Percentiles rank a stretch among this genome's conserved stretches.
These are phyloP conservation scores for Hyaena hyaena DNA, from an alignment of 2,113 vertebrate genomes.

Conservation along the genomic window DNA sequence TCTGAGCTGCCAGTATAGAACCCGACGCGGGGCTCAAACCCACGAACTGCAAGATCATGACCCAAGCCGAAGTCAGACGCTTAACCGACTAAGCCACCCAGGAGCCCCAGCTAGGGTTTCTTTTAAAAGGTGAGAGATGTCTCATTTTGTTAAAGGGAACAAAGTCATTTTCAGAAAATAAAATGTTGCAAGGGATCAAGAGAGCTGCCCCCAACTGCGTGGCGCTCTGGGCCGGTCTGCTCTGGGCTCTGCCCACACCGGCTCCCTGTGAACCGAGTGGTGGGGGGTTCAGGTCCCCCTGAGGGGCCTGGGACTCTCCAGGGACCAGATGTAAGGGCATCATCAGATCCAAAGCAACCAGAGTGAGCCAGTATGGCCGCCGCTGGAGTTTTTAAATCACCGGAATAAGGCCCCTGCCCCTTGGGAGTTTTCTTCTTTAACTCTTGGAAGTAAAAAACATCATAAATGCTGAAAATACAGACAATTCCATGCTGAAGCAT, in stretches of 20 bases:
- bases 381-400: neutral
- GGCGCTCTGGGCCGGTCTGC: neutral
- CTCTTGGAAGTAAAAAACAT: neutral
- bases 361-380: neutral
- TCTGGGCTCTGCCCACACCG: neutral
- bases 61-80: too few relatives aligned
- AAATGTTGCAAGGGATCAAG: neutral
- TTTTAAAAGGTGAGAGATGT: too few relatives aligned
- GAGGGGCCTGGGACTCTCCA: neutral
- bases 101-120: too few relatives aligned
- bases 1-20: too few relatives aligned
- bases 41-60: too few relatives aligned
- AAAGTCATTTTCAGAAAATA: neutral
- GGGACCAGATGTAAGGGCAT: neutral
- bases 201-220: neutral
- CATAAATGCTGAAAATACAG: neutral
- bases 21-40: too few relatives aligned
- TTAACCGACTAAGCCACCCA: too few relatives aligned
- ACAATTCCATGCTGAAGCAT: neutral
- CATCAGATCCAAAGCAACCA: neutral
- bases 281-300: neutral
- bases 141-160: neutral
- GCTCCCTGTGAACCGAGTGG: neutral
- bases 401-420: neutral
- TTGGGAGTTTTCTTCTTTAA: neutral